A percentile compares a stretch with the other conserved stretches of the same genome.
These are phyloP conservation scores for Cranoglanis bouderius DNA, from an alignment of 2,113 vertebrate genomes.

Conservation along the genomic window DNA sequence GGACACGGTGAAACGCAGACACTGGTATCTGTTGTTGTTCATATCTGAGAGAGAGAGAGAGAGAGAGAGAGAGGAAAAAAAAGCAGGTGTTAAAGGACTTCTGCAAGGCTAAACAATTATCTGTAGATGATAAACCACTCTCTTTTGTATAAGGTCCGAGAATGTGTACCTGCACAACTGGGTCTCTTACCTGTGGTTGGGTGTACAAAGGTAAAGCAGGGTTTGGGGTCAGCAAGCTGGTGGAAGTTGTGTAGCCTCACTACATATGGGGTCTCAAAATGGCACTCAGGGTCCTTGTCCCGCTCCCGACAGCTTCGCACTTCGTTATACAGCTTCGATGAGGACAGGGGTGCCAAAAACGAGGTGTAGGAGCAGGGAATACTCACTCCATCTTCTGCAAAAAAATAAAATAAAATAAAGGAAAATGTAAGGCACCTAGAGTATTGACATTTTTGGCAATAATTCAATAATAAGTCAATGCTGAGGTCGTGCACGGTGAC, in stretches of 20 bases:
- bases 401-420: not conserved
- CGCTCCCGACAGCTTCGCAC: slow-evolving; percentile 87
- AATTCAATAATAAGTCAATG: not conserved
- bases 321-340: slow-evolving; percentile 94
- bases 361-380: slow-evolving; percentile 89
- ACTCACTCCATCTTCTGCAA: slow-evolving; percentile 83
- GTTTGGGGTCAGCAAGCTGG: slow-evolving; percentile 83
- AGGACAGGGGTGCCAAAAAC: slow-evolving; percentile 87
- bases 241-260: slow-evolving; percentile 93
- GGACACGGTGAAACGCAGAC: slow-evolving; percentile 78
- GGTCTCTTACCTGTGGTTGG: slow-evolving; percentile 67
- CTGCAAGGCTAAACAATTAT: not conserved
- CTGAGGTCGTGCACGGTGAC: not conserved
- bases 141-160: not conserved
- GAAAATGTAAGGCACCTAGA: slow-evolving; percentile 8
- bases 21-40: slow-evolving; percentile 89
- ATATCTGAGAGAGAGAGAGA: slow-evolving; percentile 72
- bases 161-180: not conserved
- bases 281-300: slow-evolving; percentile 85
- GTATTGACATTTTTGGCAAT: not conserved
- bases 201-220: slow-evolving; percentile 88
- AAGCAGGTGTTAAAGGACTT: not conserved
- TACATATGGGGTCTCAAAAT: slow-evolving; percentile 92
- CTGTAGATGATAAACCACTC: not conserved
- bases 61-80: too few relatives aligned